Evolutionary conservation across 2,113 vertebrate genomes (phyloP).

Genomic region (Eudyptes chrysolophus): DNA sequence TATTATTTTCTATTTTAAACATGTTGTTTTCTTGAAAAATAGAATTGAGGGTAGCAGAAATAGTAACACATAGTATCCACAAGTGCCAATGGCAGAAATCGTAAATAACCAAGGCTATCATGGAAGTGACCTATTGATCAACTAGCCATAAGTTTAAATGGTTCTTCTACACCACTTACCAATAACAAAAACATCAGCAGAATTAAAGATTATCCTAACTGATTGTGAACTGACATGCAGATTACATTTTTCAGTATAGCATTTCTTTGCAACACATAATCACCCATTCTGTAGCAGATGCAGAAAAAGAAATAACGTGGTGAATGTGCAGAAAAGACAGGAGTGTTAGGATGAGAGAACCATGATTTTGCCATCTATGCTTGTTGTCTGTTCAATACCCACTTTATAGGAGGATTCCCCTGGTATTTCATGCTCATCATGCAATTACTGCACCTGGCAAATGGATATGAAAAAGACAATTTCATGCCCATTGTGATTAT

Average conservation of each 20-base stretch:
- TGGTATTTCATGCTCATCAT: background rate
- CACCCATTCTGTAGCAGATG: background rate
- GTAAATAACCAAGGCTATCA: background rate
- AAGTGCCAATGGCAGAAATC: background rate
- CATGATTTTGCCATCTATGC: background rate
- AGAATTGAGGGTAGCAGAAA: background rate
- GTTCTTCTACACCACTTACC: background rate
- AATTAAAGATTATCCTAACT: background rate
- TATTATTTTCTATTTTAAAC: background rate
- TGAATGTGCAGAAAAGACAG: background rate
- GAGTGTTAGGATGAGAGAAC: background rate
- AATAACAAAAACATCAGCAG: background rate
- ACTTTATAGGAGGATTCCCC: background rate
- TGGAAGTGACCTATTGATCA: background rate
- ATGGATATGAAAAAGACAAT: background rate
- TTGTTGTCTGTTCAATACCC: background rate
- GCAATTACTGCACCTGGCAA: conserved; percentile 3
- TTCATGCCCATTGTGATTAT: background rate
- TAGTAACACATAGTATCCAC: background rate
- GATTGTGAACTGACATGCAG: background rate
- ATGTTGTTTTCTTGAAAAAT: background rate
- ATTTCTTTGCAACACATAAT: background rate
- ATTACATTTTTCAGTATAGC: background rate
- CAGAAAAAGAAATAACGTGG: background rate
- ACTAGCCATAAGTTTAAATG: background rate